Evolutionary conservation across 2,888 invertebrate species (phyloP).

Genomic region (Ommatoiulus sabulosus): DNA sequence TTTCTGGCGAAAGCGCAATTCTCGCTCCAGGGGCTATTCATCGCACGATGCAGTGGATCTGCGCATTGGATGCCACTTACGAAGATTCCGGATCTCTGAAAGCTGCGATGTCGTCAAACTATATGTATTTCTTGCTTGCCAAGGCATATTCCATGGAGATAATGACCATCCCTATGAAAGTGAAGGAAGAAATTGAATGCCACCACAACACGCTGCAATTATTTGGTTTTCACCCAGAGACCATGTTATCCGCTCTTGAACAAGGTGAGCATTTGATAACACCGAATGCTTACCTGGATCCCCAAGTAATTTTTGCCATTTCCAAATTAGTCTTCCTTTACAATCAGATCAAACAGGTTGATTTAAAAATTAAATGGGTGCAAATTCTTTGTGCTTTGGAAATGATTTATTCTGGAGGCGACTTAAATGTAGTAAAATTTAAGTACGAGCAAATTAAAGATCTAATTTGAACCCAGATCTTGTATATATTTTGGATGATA

Average conservation of each 20-base stretch:
- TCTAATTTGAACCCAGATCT: neutral
- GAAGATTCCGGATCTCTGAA: neutral
- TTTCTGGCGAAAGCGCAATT: neutral
- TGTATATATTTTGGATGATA: too few relatives aligned
- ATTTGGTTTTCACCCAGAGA: neutral
- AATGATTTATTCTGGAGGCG: neutral
- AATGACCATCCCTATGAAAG: neutral
- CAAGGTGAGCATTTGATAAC: neutral
- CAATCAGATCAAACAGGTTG: neutral
- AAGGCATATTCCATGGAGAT: neutral
- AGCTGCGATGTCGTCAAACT: neutral
- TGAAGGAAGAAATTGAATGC: neutral
- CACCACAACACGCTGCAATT: neutral
- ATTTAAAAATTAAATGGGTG: neutral
- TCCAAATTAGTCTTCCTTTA: neutral
- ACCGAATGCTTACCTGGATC: neutral
- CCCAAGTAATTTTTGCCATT: neutral
- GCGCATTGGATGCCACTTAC: neutral
- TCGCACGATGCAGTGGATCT: neutral
- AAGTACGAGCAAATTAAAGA: neutral
- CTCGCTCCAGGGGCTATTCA: neutral
- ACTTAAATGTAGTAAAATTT: neutral
- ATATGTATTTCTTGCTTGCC: neutral
- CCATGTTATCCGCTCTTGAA: neutral
- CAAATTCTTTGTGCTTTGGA: neutral